Evolutionary conservation across 2,888 invertebrate genomes (phyloP).

Genomic region (Ptycholaimellus sp.): DNA sequence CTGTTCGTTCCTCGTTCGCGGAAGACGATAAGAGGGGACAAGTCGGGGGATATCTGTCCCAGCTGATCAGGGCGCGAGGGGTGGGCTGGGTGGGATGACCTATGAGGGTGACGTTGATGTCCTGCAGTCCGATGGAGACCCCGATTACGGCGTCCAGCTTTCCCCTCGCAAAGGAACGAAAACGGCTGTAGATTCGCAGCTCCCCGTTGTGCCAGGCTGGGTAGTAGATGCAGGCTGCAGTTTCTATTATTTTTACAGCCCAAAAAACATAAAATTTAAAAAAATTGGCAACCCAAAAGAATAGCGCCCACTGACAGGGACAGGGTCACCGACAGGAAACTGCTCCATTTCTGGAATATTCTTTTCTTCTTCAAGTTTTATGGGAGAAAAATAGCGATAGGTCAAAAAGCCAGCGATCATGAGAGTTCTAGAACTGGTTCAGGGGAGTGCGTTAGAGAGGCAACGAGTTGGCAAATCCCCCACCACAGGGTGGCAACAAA

Average conservation of each 20-base stretch:
- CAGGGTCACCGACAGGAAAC: conserved; percentile 66
- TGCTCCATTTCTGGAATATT: conserved; percentile 56
- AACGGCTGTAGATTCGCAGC: conserved; percentile 55
- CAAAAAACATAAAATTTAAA: too few species aligned
- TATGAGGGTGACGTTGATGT: conserved; percentile 76
- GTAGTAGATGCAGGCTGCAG: conserved; percentile 57
- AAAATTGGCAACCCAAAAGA: conserved; percentile 70
- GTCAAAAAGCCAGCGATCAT: conserved; percentile 2
- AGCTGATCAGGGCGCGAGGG: too few species aligned
- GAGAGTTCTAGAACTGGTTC: background rate
- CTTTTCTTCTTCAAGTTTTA: too few species aligned
- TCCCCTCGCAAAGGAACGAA: conserved; percentile 67
- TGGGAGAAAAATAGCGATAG: conserved; percentile 28
- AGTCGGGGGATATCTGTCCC: too few species aligned
- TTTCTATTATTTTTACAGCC: background rate
- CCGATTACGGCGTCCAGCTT: conserved; percentile 65
- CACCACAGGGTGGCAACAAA: too few species aligned
- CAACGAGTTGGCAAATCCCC: too few species aligned
- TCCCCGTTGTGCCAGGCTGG: conserved; percentile 76
- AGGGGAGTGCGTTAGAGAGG: background rate
- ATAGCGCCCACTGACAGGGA: conserved; percentile 76
- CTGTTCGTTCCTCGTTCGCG: too few species aligned
- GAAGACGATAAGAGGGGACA: too few species aligned
- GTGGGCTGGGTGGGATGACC: too few species aligned
- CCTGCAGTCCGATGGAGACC: conserved; percentile 67